Percentiles rank a stretch among this genome's conserved stretches.
Conservation (phyloP, 2,888 invertebrate genomes). For the Horisme vitalbata region DNA sequence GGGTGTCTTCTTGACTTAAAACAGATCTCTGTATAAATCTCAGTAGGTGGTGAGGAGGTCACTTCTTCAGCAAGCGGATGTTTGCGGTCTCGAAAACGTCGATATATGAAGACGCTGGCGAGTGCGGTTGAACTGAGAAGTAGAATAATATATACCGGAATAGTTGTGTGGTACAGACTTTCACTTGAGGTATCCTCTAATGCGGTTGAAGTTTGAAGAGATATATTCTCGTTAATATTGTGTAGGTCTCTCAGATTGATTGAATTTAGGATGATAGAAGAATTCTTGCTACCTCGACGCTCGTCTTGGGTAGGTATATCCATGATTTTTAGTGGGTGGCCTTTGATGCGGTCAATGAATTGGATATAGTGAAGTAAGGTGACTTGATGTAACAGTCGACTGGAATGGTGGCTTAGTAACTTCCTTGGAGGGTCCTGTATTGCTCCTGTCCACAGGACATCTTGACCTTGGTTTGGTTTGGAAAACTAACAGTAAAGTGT, state of each 20-base stretch:
- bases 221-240: background rate
- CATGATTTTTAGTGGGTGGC: slow-evolving; percentile 1
- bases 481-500: background rate
- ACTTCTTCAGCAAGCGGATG: too few species aligned
- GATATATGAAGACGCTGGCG: background rate
- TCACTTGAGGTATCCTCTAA: too few species aligned
- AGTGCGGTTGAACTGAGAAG: background rate
- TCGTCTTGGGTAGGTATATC: background rate
- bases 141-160: too few species aligned
- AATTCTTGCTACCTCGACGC: too few species aligned
- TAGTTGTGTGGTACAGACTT: too few species aligned
- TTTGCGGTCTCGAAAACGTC: too few species aligned
- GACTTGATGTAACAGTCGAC: slow-evolving; percentile 14
- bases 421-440: slow-evolving; percentile 18
- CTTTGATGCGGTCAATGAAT: slow-evolving; percentile 12
- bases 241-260: background rate
- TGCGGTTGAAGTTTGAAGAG: too few species aligned
- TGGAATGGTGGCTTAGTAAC: slow-evolving; percentile 7
- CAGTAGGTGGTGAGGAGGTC: background rate
- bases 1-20: background rate
- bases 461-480: slow-evolving; percentile 23
- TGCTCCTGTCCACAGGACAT: slow-evolving; percentile 24
- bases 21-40: background rate
- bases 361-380: background rate
- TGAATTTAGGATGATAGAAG: too few species aligned